Evolutionary conservation across 2,888 invertebrate genomes (phyloP).

Genomic region (Nephrotoma flavescens): DNA sequence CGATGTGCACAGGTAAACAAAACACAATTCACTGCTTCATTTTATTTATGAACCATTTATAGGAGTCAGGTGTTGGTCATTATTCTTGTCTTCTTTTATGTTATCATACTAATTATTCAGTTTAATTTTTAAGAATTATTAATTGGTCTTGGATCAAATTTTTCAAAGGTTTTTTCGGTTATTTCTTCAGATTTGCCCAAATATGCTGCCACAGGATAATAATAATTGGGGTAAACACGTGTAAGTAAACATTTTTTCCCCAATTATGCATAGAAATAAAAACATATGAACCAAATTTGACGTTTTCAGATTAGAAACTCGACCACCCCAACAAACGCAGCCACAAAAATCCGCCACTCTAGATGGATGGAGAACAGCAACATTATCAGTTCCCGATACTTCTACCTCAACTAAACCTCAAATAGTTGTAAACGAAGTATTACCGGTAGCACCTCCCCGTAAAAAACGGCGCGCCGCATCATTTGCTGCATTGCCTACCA

Average conservation of each 20-base stretch:
- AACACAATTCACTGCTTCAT: background rate
- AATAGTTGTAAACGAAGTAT: background rate
- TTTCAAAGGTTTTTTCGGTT: background rate
- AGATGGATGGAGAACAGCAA: constrained; percentile 11
- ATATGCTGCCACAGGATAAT: constrained; percentile 9
- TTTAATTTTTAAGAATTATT: background rate
- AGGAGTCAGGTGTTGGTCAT: background rate
- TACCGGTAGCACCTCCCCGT: constrained; percentile 15
- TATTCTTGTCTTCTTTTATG: background rate
- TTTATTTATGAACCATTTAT: background rate
- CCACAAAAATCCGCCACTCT: constrained; percentile 7
- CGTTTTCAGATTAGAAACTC: constrained; percentile 13
- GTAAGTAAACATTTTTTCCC: constrained; percentile 10
- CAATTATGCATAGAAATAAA: background rate
- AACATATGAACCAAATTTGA: background rate
- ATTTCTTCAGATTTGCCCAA: constrained; percentile 14
- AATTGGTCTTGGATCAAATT: background rate
- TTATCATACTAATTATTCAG: background rate
- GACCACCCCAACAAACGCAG: constrained; percentile 10
- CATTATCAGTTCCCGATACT: constrained; percentile 12
- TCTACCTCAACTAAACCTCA: background rate
- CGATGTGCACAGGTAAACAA: constrained; percentile 13
- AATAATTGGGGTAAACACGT: constrained; percentile 16
- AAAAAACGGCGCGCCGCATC: constrained; percentile 12
- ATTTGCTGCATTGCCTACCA: background rate